phyloP scores from a whole-genome alignment of 2,797 vertebrate genomes.

The Sebastes vulpes region DNA sequence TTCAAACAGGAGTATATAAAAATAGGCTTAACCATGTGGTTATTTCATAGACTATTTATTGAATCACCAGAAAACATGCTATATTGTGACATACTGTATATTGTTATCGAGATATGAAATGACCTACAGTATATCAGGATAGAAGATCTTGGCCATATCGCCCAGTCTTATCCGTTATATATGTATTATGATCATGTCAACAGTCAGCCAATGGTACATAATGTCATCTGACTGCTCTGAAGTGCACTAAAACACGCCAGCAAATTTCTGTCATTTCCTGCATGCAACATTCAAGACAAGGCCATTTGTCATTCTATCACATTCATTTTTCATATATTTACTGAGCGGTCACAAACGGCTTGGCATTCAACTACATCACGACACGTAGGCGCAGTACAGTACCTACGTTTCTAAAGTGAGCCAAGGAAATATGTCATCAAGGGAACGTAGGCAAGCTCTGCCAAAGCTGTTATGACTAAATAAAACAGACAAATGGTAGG shows the following conservation, averaged over 20 bases:
- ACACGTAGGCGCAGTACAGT: background rate
- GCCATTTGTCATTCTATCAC: constrained; percentile 66
- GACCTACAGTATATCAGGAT: too few species aligned
- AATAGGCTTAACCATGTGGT: too few species aligned
- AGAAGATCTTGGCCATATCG: too few species aligned
- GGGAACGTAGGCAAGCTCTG: background rate
- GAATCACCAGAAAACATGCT: too few species aligned
- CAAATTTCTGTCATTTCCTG: constrained; percentile 53
- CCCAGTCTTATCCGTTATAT: background rate
- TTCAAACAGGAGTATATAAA: too few species aligned
- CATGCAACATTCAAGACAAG: constrained; percentile 70
- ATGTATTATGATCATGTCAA: background rate
- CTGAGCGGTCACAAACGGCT: constrained; percentile 36
- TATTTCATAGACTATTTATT: too few species aligned
- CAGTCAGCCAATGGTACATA: constrained; percentile 35
- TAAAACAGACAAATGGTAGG: background rate
- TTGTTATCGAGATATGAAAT: too few species aligned
- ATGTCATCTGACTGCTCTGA: constrained; percentile 48
- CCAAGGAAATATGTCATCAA: background rate
- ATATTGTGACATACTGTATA: too few species aligned
- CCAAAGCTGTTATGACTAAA: background rate
- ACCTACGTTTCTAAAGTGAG: constrained; percentile 10
- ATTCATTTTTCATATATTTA: constrained; percentile 71
- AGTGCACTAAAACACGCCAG: constrained; percentile 46
- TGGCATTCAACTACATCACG: constrained; percentile 11